Base-by-base conservation (phyloP, 2,797 vertebrate species). In the Sebastes alutus region DNA sequence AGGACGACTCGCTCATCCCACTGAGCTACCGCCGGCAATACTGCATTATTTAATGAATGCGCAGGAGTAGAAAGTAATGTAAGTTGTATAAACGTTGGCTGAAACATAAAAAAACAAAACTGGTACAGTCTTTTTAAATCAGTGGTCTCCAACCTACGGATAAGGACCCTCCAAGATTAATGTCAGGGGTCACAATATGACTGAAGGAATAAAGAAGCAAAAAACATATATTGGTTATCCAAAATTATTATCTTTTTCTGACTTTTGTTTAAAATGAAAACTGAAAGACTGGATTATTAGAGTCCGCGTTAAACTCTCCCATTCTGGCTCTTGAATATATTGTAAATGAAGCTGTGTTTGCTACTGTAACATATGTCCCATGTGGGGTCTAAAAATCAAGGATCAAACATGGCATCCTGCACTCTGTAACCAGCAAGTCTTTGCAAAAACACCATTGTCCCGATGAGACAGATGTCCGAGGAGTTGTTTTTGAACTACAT, bases 401-500 rank as follows among this genome's bases (percentile, higher is more conserved):
- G 10, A 9, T 20, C 5, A 2, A 7, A 60, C 22, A 38, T 1
- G 49, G 38, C 1, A 2, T 27, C 23, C 14, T 20, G 23, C 4
- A 7, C 13, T 20, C 2, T 0, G 1, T 6, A 7, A 63, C n/a
- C 55, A 35, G 59, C 42, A 32, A 20, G 42, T 42, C 78, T 67
- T 11, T 59, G 13, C 25, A 73, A 58, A 76, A 74, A 59, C 66
- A 25, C 69, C 0, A 20, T 8, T 8, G 56, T 72, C 75, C 63
- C 4, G 2, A 80, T 75, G 62, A 76, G 73, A 81, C 81, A 81
- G 81, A 77, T 56, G 83, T 78, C 78, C 9, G 27, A 60, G 38
- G 67, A 42, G 77, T 46, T 72, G 87, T 84, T 94, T 92, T 94
- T 92, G 88, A 93, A 85, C 86, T 84, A 82, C 86, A 88, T 76